These are phyloP conservation scores for Eucidaris tribuloides DNA, from an alignment of 35 echinoderm and acorn worm genomes.

Conservation along the genomic window DNA sequence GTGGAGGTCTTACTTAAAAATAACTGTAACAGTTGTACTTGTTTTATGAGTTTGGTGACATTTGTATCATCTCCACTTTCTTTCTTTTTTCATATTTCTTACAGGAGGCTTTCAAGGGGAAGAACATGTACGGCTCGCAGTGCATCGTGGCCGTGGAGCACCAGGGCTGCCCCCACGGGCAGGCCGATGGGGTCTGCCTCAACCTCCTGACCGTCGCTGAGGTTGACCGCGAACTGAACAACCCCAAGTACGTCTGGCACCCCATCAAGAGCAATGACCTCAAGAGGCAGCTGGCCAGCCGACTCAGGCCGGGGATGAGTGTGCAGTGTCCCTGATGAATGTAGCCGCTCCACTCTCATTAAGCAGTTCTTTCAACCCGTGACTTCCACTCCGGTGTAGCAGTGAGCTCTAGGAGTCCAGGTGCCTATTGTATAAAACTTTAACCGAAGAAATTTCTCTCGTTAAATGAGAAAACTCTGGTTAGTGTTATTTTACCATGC, in stretches of 20 bases:
- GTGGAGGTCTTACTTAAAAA: too few relatives aligned
- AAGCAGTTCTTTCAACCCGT: too few relatives aligned
- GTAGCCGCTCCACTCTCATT: too few relatives aligned
- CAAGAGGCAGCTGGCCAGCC: conserved; percentile 27
- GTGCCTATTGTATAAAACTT: too few relatives aligned
- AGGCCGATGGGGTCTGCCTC: conserved; percentile 81
- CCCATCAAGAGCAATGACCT: conserved; percentile 64
- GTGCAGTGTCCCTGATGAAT: background rate
- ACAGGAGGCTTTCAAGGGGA: conserved; percentile 81
- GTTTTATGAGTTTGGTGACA: background rate
- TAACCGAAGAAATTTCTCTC: too few relatives aligned
- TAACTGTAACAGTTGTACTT: background rate
- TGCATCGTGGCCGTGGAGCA: conserved; percentile 75
- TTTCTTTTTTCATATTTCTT: background rate
- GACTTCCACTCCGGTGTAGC: too few relatives aligned
- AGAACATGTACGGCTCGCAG: conserved; percentile 55
- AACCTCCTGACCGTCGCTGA: conserved; percentile 65
- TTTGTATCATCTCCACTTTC: background rate
- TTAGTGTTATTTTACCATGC: too few relatives aligned
- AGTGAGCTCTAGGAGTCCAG: too few relatives aligned
- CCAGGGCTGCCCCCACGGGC: conserved; percentile 52
- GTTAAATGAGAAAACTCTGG: too few relatives aligned
- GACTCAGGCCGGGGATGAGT: conserved; percentile 6
- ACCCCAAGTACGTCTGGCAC: conserved; percentile 81
- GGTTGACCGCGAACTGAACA: conserved; percentile 72